Base-by-base conservation (phyloP, 2,113 vertebrate genomes). In the Sprattus sprattus region DNA sequence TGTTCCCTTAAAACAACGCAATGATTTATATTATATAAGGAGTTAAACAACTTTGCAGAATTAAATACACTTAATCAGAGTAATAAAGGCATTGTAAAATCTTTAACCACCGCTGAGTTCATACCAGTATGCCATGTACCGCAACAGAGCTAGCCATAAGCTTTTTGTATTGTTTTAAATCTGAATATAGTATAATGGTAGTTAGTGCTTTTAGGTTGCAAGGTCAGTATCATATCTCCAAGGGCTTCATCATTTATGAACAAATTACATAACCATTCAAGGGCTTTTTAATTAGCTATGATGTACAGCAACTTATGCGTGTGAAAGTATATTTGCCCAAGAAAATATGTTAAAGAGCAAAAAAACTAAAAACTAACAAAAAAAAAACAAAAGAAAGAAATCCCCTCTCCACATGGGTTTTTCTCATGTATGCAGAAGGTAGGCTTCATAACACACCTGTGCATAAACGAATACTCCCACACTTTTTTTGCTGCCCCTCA, bases 161-260 rank as follows among this genome's bases (percentile, higher is more conserved):
- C 85, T 82, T 80, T 60, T 49, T 82, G 81, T 71, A 75, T 52
- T 28, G 81, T 86, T 81, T 84, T 84, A 81, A 39, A 84, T 82
- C 82, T 87, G 85, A 89, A 13, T 78, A 78, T 11, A 83, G 32
- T 16, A 82, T 44, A 47, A 84, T 67, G 60, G 52, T 82, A 85
- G 86, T 85, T 45, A 64, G 83, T 75, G 60, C 45, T 86, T 71
- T 88, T 88, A 88, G 89, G 89, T 82, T 85, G 60, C 82, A 88
- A 71, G 83, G 84, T 82, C 81, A 86, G 57, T 85, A 84, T 87
- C 82, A 82, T 64, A 82, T 81, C 67, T 88, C 82, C 84, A 89
- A 91, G 90, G 90, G 87, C 90, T 91, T 89, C 87, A 80, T 49
- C 83, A 89, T 89, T 52, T 20, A 25, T 39, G 71, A 78, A 16